A percentile compares a stretch with the other conserved stretches of the same genome.
These are phyloP conservation scores for Trissolcus basalis DNA, from an alignment of 1,140 invertebrate species.

Conservation along the genomic window DNA sequence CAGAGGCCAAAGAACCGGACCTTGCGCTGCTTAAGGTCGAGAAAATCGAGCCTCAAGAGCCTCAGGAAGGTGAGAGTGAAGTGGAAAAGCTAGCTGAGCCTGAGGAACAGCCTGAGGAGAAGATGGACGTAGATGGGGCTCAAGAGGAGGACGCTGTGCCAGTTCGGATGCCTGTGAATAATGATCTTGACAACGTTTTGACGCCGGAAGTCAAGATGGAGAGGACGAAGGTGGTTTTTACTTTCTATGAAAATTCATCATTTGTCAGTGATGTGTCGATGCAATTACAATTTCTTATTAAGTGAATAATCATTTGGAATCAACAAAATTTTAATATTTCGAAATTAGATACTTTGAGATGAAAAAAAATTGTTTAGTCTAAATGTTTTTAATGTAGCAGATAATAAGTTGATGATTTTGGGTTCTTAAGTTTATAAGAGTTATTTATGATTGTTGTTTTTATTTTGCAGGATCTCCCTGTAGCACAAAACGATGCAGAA, in stretches of 20 bases:
- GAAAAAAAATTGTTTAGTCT: no score
- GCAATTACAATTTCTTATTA: no score
- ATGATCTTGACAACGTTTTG: conserved; percentile 8
- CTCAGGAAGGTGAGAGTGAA: background rate
- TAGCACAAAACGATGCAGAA: background rate
- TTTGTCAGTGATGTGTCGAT: no score
- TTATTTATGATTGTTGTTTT: conserved; percentile 3
- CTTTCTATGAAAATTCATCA: no score
- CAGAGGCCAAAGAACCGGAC: conserved; percentile 5
- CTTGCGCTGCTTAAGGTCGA: background rate
- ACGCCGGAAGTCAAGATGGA: background rate
- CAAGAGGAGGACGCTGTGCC: no score
- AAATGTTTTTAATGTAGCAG: no score
- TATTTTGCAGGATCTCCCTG: conserved; percentile 1
- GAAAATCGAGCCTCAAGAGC: conserved; percentile 12
- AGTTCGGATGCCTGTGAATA: background rate
- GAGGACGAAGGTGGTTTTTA: background rate
- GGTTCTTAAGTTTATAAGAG: no score
- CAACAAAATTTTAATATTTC: no score
- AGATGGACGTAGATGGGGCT: conserved; percentile 14
- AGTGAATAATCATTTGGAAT: no score
- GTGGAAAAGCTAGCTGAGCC: background rate
- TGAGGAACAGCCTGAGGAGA: conserved; percentile 1
- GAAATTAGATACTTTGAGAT: no score
- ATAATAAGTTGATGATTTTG: no score